Evolutionary conservation across 2,113 vertebrate genomes (phyloP), one percentile per base, ranked within the genome.

Genomic region (Xiphorhynchus elegans): DNA sequence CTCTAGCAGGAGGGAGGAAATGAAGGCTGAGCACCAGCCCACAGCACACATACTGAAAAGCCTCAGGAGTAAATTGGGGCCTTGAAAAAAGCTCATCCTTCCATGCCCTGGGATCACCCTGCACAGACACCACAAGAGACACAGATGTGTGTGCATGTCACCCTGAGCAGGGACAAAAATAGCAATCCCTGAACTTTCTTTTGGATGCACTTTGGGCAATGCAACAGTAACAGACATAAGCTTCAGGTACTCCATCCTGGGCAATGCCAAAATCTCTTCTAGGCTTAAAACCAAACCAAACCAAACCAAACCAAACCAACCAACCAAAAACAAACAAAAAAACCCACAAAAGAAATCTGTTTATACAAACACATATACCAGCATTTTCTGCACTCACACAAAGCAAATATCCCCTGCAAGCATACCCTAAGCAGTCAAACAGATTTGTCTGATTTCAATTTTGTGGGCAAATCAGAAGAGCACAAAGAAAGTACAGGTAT

Each of bases 1-100:
- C 76, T 92, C 60, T 64, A 91, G 52, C 35, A 89, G 69, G 73
- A 91, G 80, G 84, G 56, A 95, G 90, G 94, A 96, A 95, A 89
- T 29, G 69, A 78, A 2, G 24, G 83, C 94, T 89, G 76, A 93
- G 47, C 76, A 90, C 56, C 90, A 90, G 76, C 64, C 47, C 76
- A 23, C 64, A 91, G 52, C 39, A 56, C 44, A 81, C 47, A 64
- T 2, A 24, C 64, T 68, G 44, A 77, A 88, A 92, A 90, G 24
- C 53, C 60, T 55, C 13, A 20, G 25, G 33, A 89, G n/a, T 47
- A 81, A 81, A 89, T 2, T 15, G 21, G 29, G 26, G 69, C 80
- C 84, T 84, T 80, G 87, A 42, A 82, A 93, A 93, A 79, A 70
- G 11, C 46, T 72, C 60, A 69, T 87, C 39, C 31, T 69, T 56